Evolutionary conservation across 2,113 vertebrate genomes (phyloP).

Genomic region (Heptranchias perlo): DNA sequence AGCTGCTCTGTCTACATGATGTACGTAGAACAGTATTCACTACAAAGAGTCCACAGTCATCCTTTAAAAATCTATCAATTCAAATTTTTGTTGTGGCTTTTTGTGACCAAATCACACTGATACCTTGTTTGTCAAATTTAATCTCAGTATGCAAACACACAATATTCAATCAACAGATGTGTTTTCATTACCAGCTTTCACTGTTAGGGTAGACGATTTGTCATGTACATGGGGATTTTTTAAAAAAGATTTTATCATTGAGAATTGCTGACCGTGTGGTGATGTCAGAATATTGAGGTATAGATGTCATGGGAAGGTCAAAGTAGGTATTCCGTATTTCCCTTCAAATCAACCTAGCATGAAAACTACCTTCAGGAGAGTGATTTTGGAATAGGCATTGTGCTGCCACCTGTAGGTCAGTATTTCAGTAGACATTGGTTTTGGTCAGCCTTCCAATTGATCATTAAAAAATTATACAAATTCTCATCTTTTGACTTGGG

Average conservation of each 20-base stretch:
- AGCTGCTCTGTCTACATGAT: background rate
- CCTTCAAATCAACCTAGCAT: background rate
- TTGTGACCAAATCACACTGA: background rate
- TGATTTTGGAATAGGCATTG: background rate
- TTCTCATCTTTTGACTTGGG: background rate
- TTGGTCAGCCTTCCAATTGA: background rate
- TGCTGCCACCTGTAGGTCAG: background rate
- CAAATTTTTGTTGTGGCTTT: background rate
- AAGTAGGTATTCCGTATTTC: background rate
- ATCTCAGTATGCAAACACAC: background rate
- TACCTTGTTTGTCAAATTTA: background rate
- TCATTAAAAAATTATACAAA: background rate
- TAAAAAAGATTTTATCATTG: background rate
- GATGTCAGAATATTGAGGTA: background rate
- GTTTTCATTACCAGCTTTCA: background rate
- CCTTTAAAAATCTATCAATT: background rate
- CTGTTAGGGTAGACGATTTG: background rate
- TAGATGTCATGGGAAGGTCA: background rate
- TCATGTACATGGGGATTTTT: background rate
- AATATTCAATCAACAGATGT: background rate
- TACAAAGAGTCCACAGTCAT: background rate
- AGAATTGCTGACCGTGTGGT: background rate
- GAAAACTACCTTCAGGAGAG: background rate
- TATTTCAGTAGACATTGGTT: background rate
- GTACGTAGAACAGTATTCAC: background rate